phyloP scores from a whole-genome alignment of 2,888 invertebrate species.

The Drosophila differens region DNA sequence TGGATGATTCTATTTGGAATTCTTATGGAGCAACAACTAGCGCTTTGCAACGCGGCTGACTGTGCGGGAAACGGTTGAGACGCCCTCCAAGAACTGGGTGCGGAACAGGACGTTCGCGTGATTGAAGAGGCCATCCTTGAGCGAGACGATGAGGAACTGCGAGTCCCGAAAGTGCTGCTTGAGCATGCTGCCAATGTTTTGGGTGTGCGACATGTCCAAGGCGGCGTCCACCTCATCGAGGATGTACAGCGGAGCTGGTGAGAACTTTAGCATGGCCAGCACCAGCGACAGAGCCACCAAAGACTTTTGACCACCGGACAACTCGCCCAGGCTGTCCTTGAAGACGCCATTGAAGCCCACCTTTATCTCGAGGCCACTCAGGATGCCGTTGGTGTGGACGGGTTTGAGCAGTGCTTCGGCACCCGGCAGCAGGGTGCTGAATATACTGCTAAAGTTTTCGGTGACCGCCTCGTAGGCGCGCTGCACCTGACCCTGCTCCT shows the following conservation, averaged over 20 bases:
- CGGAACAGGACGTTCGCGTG: constrained; percentile 99
- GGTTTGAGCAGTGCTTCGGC: constrained; percentile 94
- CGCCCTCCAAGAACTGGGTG: constrained; percentile 97
- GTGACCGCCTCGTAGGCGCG: constrained; percentile 95
- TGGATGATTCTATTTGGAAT: neutral
- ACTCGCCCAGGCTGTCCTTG: constrained; percentile 98
- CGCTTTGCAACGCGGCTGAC: constrained; percentile 75
- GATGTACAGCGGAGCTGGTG: constrained; percentile 99
- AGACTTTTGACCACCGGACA: constrained; percentile 98
- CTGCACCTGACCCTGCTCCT: constrained; percentile 93
- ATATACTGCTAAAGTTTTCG: constrained; percentile 97
- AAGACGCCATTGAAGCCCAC: constrained; percentile 96
- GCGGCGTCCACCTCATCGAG: constrained; percentile 99
- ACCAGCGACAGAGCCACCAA: constrained; percentile 98
- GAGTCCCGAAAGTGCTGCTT: constrained; percentile 95
- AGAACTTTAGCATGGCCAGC: constrained; percentile 97
- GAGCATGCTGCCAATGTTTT: constrained; percentile 98
- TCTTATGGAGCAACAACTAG: constrained; percentile 4
- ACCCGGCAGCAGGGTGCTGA: constrained; percentile 95
- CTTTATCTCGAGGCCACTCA: constrained; percentile 95
- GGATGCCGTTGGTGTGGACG: constrained; percentile 79
- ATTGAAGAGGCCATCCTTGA: constrained; percentile 99
- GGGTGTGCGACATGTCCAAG: constrained; percentile 98
- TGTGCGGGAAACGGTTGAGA: constrained; percentile 93
- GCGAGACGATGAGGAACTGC: constrained; percentile 98